Evolutionary conservation across 2,113 vertebrate genomes (phyloP).

Genomic region (Pleuronectes platessa): DNA sequence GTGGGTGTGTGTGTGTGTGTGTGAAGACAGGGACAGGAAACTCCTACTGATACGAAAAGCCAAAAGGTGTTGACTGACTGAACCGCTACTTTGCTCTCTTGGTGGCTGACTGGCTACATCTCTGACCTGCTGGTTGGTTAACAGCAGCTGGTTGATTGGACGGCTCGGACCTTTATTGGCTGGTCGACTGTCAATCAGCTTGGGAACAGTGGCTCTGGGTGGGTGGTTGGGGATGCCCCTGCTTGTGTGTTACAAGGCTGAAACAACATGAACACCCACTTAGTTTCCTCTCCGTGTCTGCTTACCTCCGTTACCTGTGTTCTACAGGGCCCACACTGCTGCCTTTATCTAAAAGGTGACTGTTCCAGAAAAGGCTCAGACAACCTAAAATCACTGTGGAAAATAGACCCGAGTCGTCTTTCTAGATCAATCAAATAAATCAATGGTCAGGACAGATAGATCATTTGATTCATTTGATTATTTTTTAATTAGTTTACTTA

Average conservation of each 20-base stretch:
- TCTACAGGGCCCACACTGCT: not conserved
- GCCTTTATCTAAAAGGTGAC: conserved; percentile 21
- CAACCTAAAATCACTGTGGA: not conserved
- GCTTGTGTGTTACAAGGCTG: conserved; percentile 65
- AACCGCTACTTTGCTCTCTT: conserved; percentile 30
- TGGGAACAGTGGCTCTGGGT: conserved; percentile 9
- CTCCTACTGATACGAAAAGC: conserved; percentile 49
- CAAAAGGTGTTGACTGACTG: conserved; percentile 68
- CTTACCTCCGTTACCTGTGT: conserved; percentile 32
- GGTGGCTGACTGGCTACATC: conserved; percentile 38
- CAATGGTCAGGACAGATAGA: too few relatives aligned
- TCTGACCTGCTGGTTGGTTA: conserved; percentile 20
- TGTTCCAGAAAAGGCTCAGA: not conserved
- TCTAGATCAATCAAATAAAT: too few relatives aligned
- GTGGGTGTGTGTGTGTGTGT: conserved; percentile 34
- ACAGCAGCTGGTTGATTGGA: conserved; percentile 26
- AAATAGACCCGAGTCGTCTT: not conserved
- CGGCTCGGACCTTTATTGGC: conserved; percentile 5
- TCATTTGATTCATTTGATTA: too few relatives aligned
- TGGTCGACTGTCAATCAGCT: conserved; percentile 52
- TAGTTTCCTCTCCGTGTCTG: conserved; percentile 58
- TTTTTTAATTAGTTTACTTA: too few relatives aligned
- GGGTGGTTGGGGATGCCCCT: conserved; percentile 24
- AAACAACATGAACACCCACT: conserved; percentile 81
- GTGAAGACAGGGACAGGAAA: conserved; percentile 62